Base-by-base conservation (phyloP, 1,140 invertebrate genomes). In the Drosophila santomea region DNA sequence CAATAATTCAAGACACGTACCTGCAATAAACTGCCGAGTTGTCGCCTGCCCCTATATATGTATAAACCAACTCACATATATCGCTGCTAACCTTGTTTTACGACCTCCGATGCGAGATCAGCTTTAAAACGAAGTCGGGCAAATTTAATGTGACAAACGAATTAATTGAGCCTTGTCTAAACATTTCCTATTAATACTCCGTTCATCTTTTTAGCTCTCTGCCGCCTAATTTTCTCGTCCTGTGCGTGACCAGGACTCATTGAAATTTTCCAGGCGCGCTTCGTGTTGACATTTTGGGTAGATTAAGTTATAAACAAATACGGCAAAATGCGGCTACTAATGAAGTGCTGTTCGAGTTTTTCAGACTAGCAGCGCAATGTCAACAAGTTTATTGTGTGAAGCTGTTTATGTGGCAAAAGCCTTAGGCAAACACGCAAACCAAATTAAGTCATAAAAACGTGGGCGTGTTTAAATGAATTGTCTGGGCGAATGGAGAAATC, bases 291-390 rank as follows among this genome's bases (percentile, higher is more conserved):
- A 84, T 84, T 81, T 81, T 11, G 75, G 69, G 44, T 89, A 77
- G 83, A 88, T 88, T 88, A 88, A 89, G 79, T 88, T 88, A 88
- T 88, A 88, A 89, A 83, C 79, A 89, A 88, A 88, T 88, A 89
- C 79, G 32, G 32, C 32, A 32, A 79, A 88, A 88, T 89, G 81
- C 82, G 74, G 76, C 69, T 82, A 48, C 83, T 88, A 88, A 88
- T 88, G 83, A 88, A 88, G 83, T 88, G 83, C 76, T 88, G 76
- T 85, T 86, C 78, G 83, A 74, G 63, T 86, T 69, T 62, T 48
- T 32, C 54, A 48, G 52, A 35, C 52, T 39, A 50, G 61, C 36
- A 56, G 61, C 36, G 50, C 68, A 89, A 74, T 83, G 84, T 88
- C 83, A 88, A 88, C 83, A 88, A 76, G 79, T 89, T 88, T 80